Conservation (phyloP, 2,888 invertebrate species). For the Charanyca ferruginea region DNA sequence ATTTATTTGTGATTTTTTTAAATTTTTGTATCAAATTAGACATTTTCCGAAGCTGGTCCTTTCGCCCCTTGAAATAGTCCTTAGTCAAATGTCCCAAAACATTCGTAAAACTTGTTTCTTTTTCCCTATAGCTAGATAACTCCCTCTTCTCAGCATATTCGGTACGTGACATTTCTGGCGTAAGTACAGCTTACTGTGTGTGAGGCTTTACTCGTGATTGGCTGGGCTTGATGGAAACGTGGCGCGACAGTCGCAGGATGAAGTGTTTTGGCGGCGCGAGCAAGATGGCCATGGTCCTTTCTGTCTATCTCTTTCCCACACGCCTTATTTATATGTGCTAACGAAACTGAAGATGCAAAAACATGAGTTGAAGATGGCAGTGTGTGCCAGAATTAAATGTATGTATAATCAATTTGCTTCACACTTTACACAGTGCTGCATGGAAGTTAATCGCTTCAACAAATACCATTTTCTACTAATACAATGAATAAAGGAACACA, state of each 20-base stretch:
- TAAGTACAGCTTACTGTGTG: conserved; percentile 80
- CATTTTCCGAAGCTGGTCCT: not conserved
- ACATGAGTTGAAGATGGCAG: conserved; percentile 55
- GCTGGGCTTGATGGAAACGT: conserved; percentile 65
- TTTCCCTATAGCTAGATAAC: conserved; percentile 4
- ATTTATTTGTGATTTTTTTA: no score
- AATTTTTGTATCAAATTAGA: no score
- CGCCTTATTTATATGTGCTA: conserved; percentile 77
- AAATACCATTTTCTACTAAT: conserved; percentile 28
- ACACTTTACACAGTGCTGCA: conserved; percentile 64
- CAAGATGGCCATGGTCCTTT: conserved; percentile 89
- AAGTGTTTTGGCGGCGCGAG: conserved; percentile 84
- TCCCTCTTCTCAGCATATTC: conserved; percentile 72
- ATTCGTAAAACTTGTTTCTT: not conserved
- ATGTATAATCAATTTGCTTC: conserved; percentile 62
- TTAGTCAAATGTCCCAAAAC: not conserved
- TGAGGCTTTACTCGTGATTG: conserved; percentile 76
- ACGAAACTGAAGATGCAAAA: conserved; percentile 82
- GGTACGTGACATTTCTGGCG: conserved; percentile 69
- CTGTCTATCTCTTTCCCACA: conserved; percentile 80
- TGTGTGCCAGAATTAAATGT: conserved; percentile 54
- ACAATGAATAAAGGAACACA: conserved; percentile 20
- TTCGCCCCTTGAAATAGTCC: not conserved
- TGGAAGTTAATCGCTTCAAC: conserved; percentile 66
- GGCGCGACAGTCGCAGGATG: conserved; percentile 78